Evolutionary conservation across 2,888 invertebrate genomes (phyloP).

Genomic region (Cinara cedri): DNA sequence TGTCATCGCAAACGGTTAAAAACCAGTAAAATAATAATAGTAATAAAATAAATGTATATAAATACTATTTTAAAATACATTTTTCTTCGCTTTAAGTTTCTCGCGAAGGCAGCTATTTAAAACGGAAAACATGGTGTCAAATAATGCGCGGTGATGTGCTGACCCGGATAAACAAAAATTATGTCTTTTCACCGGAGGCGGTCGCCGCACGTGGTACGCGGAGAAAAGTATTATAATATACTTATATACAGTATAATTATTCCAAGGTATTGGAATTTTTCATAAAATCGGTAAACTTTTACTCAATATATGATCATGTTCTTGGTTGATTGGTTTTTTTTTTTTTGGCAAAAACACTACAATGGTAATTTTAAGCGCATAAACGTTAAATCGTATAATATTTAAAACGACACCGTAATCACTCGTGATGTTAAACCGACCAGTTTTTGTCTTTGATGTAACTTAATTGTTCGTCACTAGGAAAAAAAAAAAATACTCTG

Average conservation of each 20-base stretch:
- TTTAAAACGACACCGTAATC: slow-evolving; percentile 19
- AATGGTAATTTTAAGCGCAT: neutral
- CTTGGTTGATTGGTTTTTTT: too few species aligned
- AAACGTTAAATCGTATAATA: neutral
- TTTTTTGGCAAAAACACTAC: slow-evolving; percentile 12
- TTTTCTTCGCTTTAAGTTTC: neutral
- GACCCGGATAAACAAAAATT: neutral
- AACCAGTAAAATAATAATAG: neutral
- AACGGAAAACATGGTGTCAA: neutral
- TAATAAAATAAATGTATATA: neutral
- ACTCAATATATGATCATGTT: too few species aligned
- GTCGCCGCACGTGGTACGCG: neutral
- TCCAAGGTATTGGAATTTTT: neutral
- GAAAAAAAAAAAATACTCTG: neutral
- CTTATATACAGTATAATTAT: neutral
- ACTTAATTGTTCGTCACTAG: slow-evolving; percentile 18
- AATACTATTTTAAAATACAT: neutral
- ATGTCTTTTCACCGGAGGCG: neutral
- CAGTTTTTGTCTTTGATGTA: slow-evolving; percentile 27
- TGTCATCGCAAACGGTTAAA: neutral
- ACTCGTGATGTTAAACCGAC: neutral
- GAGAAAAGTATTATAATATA: neutral
- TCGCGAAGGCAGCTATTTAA: neutral
- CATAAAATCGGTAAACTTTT: slow-evolving; percentile 4
- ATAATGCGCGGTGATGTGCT: neutral